Conservation (phyloP, 1,140 invertebrate species). For the Caenorhabditis briggsae region DNA sequence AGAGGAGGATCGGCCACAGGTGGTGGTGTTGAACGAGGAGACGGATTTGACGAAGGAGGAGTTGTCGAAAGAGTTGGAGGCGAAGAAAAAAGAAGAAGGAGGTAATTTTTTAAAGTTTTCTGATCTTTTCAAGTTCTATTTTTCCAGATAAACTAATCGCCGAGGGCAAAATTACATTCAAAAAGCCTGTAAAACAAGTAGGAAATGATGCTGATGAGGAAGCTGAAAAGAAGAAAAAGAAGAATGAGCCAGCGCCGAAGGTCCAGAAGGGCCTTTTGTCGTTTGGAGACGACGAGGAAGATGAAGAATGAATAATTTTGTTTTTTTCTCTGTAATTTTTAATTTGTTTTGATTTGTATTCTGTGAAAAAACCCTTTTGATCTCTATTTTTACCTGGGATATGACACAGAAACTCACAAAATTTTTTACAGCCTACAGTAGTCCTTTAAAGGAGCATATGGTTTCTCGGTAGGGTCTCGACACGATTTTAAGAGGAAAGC, state of each 20-base stretch:
- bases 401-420: too few relatives aligned
- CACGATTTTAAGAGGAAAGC: too few relatives aligned
- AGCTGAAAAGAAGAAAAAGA: slow-evolving; percentile 56
- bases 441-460: too few relatives aligned
- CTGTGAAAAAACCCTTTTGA: neutral
- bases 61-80: slow-evolving; percentile 46
- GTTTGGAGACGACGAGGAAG: slow-evolving; percentile 60
- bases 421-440: too few relatives aligned
- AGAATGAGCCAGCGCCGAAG: neutral
- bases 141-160: slow-evolving; percentile 53
- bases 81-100: slow-evolving; percentile 58
- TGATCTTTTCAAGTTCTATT: neutral
- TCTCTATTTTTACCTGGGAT: too few relatives aligned
- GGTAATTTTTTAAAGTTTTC: slow-evolving; percentile 14
- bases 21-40: slow-evolving; percentile 56
- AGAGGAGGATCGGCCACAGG: slow-evolving; percentile 59
- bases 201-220: neutral
- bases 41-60: slow-evolving; percentile 60
- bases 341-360: neutral
- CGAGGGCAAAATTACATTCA: slow-evolving; percentile 60
- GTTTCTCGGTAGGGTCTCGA: too few relatives aligned
- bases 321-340: neutral
- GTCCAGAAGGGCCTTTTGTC: slow-evolving; percentile 48
- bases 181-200: slow-evolving; percentile 50
- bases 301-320: slow-evolving; percentile 57